Evolutionary conservation across 2,113 vertebrate species (phyloP).

Genomic region (Melospiza melodia): DNA sequence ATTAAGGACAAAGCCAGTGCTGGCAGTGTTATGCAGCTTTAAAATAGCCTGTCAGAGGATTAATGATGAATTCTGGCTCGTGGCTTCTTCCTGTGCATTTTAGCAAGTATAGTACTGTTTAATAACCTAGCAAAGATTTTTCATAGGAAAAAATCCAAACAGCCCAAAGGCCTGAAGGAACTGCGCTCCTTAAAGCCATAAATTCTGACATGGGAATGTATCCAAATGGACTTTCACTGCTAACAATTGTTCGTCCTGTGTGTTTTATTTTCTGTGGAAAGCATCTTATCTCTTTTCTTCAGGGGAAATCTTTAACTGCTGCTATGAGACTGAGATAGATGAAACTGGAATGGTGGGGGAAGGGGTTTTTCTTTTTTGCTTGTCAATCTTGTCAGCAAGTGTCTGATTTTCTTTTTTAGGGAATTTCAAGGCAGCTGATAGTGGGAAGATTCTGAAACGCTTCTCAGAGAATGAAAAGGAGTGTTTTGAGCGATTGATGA

Average conservation of each 20-base stretch:
- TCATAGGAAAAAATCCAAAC: neutral
- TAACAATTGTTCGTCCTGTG: neutral
- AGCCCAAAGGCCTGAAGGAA: neutral
- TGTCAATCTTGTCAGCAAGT: neutral
- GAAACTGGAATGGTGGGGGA: neutral
- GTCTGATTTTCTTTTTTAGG: conserved; percentile 73
- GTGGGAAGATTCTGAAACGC: conserved; percentile 93
- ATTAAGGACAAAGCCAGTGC: conserved; percentile 14
- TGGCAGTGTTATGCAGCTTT: neutral
- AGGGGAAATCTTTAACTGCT: neutral
- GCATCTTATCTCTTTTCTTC: neutral
- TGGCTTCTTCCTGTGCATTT: conserved; percentile 7
- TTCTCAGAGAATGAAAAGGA: conserved; percentile 90
- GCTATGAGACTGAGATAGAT: neutral
- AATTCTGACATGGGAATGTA: neutral
- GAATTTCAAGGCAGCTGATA: conserved; percentile 92
- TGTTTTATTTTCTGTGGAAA: neutral
- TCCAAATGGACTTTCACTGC: neutral
- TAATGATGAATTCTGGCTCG: neutral
- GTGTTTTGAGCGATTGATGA: conserved; percentile 86
- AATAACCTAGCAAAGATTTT: neutral
- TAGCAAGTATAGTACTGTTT: neutral
- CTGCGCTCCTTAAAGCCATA: conserved; percentile 6
- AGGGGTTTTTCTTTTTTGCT: neutral
- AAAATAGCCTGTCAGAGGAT: conserved; percentile 14